Base-by-base conservation (phyloP, 2,888 invertebrate genomes). In the Vannuccia rotundouncinata region DNA sequence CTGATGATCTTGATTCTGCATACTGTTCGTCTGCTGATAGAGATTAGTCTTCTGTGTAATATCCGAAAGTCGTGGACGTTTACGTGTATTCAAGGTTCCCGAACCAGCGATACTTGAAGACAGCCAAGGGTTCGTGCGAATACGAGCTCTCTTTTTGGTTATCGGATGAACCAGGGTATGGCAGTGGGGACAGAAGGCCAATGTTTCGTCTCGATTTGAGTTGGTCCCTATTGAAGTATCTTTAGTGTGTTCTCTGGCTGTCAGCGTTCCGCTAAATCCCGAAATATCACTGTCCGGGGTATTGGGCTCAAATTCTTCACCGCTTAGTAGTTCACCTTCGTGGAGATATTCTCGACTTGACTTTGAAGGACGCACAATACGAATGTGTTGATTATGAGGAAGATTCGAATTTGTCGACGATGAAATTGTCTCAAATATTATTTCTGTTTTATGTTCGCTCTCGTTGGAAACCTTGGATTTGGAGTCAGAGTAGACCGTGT, bases 61-160 rank as follows among this genome's bases (percentile, higher is more conserved):
- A 2, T 66, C 66, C 5, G 66, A 5, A 5, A 75, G 29, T 5
- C 75, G 2, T 28, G 75, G 75, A 25, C 75, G 75, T 29, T 75
- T 75, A 2, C 66, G 66, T 10, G 5, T 45, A 17, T 45, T 45
- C 17, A 10, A 17, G 5, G 5, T 5, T 5, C 45, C 17, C 17
- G 45, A 17, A 22, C 25, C 25, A n/a, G 25, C 2, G 2, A n/a
- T 22, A 66, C 66, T 22, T n/a, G 27, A 2, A 2, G 5, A 28
- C 22, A 75, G 29, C 75, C 75, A 75, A n/a, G 75, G 75, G 28
- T 75, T 75, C 1, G 75, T 75, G 2, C 75, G 75, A 75, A 75
- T 75, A 1, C 29, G 75, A 2, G 10, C 2, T 2, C 75, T 22
- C 29, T 75, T 75, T 27, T 75, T 75, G 29, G 75, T 75, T 2